Percentiles rank a stretch among this genome's conserved stretches.
phyloP scores from a whole-genome alignment of 2,797 vertebrate species.

The Alauda arvensis region DNA sequence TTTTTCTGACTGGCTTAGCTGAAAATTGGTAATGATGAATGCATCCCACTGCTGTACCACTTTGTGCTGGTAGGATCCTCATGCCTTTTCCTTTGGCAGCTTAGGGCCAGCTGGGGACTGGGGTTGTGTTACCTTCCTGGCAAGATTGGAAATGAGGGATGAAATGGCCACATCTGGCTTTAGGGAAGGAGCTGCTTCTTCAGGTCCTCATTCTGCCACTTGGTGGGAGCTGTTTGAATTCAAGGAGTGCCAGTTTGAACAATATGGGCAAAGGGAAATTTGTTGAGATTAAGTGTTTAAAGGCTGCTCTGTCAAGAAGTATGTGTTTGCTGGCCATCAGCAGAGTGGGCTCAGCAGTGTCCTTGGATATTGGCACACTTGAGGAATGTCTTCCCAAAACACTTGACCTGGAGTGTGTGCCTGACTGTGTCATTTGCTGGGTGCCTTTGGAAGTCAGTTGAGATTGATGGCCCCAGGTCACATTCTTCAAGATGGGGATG shows the following conservation, averaged over 20 bases:
- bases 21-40: neutral
- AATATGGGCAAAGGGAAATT: neutral
- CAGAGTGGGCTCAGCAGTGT: neutral
- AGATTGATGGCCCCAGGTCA: too few relatives aligned
- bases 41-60: neutral
- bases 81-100: neutral
- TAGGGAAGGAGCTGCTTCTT: neutral
- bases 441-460: neutral
- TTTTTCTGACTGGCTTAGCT: neutral
- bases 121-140: neutral
- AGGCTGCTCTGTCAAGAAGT: neutral
- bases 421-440: neutral
- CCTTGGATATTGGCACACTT: neutral
- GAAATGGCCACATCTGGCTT: neutral
- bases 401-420: fast-evolving
- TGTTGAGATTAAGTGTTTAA: neutral
- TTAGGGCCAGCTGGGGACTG: neutral
- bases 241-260: neutral
- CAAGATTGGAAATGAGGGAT: neutral
- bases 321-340: neutral
- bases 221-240: neutral
- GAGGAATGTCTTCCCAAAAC: neutral
- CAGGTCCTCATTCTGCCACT: neutral
- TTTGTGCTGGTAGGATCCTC: neutral
- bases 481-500: neutral